These are phyloP conservation scores for Blastomussa wellsi DNA, from an alignment of 92 coral and sea anemone genomes.

Conservation along the genomic window DNA sequence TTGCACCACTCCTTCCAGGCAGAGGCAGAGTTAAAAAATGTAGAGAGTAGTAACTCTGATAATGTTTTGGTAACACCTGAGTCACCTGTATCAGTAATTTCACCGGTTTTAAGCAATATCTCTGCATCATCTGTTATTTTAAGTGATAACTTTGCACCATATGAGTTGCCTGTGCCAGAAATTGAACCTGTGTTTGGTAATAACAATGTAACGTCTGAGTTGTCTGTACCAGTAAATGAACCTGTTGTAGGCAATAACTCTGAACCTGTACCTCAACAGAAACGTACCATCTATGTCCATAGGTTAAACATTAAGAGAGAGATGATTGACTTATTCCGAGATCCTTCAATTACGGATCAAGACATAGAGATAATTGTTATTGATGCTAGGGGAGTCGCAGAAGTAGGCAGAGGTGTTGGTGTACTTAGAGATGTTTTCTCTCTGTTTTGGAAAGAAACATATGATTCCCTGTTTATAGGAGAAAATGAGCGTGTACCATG, in stretches of 20 bases:
- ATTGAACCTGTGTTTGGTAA: no score
- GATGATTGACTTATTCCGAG: conserved; percentile 40
- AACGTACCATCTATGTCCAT: conserved; percentile 33
- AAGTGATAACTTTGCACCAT: no score
- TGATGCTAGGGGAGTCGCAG: conserved; percentile 52
- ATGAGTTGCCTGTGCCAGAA: no score
- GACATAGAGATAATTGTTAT: conserved; percentile 48
- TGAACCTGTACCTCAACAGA: neutral
- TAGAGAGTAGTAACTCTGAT: conserved; percentile 26
- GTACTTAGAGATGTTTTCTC: conserved; percentile 52
- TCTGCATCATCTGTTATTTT: no score
- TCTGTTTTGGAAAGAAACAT: conserved; percentile 52
- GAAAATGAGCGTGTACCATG: conserved; percentile 44
- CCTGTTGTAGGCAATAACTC: conserved; percentile 12
- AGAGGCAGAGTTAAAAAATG: conserved; percentile 1
- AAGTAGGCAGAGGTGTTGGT: conserved; percentile 53
- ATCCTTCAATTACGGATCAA: conserved; percentile 39
- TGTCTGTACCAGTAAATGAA: neutral
- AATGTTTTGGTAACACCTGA: neutral
- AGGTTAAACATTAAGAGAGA: conserved; percentile 42
- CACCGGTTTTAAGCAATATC: conserved; percentile 2
- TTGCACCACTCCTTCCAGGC: neutral
- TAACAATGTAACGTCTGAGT: no score
- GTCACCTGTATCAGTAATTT: neutral
- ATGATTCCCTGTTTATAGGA: conserved; percentile 37